These are phyloP conservation scores for Leucania comma DNA, from an alignment of 2,888 invertebrate genomes.

Conservation along the genomic window DNA sequence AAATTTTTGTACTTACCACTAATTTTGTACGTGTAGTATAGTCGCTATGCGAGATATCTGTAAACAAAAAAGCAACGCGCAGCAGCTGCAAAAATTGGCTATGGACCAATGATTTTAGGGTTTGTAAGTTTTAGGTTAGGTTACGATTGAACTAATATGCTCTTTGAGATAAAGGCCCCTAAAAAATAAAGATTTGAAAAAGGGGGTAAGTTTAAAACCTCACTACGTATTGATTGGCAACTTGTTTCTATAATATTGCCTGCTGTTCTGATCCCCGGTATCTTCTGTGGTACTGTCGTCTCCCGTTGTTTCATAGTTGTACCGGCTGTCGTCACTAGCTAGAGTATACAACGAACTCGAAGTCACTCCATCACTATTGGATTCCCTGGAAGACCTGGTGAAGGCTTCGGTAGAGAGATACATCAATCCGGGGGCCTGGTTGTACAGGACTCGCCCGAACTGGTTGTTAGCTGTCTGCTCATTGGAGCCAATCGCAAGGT, in stretches of 20 bases:
- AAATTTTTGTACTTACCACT: no score
- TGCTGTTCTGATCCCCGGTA: constrained; percentile 69
- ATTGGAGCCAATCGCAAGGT: constrained; percentile 20
- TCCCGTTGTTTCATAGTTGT: constrained; percentile 72
- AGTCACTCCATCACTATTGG: background rate
- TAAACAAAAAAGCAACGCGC: no score
- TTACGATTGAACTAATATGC: no score
- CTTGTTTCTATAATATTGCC: constrained; percentile 63
- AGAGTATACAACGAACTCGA: constrained; percentile 45
- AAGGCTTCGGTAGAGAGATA: constrained; percentile 18
- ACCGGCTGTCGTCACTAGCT: constrained; percentile 67
- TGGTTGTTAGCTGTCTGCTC: constrained; percentile 28
- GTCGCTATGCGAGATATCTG: no score
- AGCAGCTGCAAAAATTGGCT: no score
- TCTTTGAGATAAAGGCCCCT: no score
- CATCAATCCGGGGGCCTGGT: background rate
- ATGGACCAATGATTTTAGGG: no score
- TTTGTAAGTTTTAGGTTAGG: no score
- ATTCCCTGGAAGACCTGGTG: constrained; percentile 10
- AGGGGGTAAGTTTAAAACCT: no score
- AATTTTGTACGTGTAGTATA: no score
- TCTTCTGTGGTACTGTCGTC: constrained; percentile 66
- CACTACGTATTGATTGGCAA: no score
- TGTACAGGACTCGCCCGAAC: background rate
- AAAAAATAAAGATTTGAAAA: no score